Evolutionary conservation across 2,888 invertebrate genomes (phyloP).

Genomic region (Thecophora atra): DNA sequence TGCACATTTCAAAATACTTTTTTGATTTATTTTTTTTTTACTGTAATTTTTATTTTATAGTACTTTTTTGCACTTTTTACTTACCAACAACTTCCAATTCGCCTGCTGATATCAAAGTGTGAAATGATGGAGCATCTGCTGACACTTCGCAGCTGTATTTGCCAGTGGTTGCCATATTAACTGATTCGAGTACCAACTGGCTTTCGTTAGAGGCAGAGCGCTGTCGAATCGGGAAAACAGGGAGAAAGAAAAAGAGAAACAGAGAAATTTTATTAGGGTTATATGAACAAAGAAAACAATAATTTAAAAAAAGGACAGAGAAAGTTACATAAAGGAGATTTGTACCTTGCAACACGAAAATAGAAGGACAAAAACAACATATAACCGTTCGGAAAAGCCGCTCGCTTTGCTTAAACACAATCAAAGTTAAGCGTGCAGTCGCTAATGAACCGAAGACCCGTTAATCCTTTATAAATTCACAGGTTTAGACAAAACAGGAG

Average conservation of each 20-base stretch:
- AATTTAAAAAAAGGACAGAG: background rate
- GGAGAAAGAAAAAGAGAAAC: background rate
- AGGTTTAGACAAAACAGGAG: conserved; percentile 3
- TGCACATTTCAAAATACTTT: background rate
- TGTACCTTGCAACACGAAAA: no score
- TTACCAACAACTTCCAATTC: conserved; percentile 62
- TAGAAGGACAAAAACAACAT: background rate
- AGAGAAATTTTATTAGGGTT: background rate
- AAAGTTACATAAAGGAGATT: background rate
- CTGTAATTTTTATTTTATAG: conserved; percentile 10
- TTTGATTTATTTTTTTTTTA: no score
- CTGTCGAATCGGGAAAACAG: conserved; percentile 37
- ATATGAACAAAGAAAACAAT: background rate
- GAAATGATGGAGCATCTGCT: conserved; percentile 62
- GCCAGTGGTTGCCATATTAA: conserved; percentile 55
- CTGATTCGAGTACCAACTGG: conserved; percentile 56
- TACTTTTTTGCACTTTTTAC: conserved; percentile 41
- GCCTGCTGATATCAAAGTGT: conserved; percentile 58
- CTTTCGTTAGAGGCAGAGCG: conserved; percentile 57
- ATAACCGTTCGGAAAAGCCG: background rate
- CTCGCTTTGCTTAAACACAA: conserved; percentile 32
- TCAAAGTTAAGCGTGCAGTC: conserved; percentile 29
- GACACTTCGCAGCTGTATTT: conserved; percentile 62
- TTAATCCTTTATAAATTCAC: conserved; percentile 35
- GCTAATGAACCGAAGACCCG: conserved; percentile 29